These are phyloP conservation scores for Melieria crassipennis DNA, from an alignment of 2,888 invertebrate genomes.

Conservation along the genomic window DNA sequence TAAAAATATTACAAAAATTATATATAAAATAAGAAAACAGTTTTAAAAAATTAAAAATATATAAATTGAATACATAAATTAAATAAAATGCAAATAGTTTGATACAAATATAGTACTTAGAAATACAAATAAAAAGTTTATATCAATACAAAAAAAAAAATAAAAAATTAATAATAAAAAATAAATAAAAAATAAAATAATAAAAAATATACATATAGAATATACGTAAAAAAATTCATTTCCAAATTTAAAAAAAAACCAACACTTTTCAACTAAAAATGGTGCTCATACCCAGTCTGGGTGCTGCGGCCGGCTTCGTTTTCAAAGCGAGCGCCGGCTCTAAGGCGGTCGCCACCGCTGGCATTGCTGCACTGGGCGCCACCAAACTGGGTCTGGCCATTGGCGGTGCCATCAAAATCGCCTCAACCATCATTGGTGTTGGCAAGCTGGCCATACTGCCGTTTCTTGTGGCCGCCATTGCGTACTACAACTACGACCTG, in stretches of 20 bases:
- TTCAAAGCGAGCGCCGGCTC: conserved; percentile 63
- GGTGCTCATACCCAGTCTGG: conserved; percentile 58
- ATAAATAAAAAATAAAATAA: not conserved
- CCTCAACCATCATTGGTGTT: conserved; percentile 75
- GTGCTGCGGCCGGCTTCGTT: conserved; percentile 59
- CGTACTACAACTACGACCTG: conserved; percentile 85
- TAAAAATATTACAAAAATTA: too few species aligned
- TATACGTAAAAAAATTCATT: not conserved
- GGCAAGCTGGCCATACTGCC: conserved; percentile 81
- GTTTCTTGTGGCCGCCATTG: conserved; percentile 77
- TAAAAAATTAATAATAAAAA: not conserved
- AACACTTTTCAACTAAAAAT: conserved; percentile 39
- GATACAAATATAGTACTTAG: not conserved
- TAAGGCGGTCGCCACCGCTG: conserved; percentile 56
- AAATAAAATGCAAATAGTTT: too few species aligned
- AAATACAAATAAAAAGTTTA: not conserved
- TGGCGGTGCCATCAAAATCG: conserved; percentile 76
- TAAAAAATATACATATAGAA: conserved; percentile 1
- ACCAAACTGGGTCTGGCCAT: conserved; percentile 64
- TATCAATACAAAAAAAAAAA: conserved; percentile 12
- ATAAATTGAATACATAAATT: too few species aligned
- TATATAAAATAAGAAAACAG: too few species aligned
- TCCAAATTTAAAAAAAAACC: not conserved
- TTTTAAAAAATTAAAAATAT: too few species aligned
- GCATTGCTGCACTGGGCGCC: conserved; percentile 65